Evolutionary conservation across 2,797 vertebrate species (phyloP), one percentile per base, ranked within the genome.

Genomic region (Diplodus sargus): DNA sequence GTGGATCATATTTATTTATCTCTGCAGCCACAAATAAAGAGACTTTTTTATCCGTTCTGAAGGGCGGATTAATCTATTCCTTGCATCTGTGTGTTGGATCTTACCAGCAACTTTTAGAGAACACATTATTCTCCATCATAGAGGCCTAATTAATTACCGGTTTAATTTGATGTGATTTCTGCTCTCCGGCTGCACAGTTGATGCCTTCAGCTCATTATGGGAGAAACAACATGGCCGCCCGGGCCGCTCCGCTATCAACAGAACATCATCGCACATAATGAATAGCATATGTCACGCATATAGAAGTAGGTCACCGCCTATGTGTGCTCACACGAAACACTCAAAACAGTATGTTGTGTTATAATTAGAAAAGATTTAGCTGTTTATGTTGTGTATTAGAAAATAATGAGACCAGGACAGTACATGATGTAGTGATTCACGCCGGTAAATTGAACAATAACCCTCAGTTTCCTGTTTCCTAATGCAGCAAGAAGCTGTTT

Each of bases 221-320:
- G 67, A 54, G 39, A 61, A 82, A 74, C 70, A 82, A 65, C 43
- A 78, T 65, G 78, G 77, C 72, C 16, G 53, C 82, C 76, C 8
- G 57, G 65, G 63, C 14, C 25, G 30, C 66, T 78, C 25, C 22
- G 6, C 65, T 75, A 62, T 79, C 61, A 81, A 62, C 54, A 60
- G 5, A 81, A 66, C 80, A 70, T 71, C 70, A 74, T 67, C 79
- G 59, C 51, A 59, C 34, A 43, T 81, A 79, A 89, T 84, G 82
- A 81, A 74, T 70, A 81, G 34, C 69, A 80, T 57, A 76, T 80
- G 81, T 68, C 76, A 57, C 62, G 52, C 52, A 48, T 56, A 18
- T 73, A 68, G 51, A 88, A 88, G 64, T 85, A 78, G 83, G 85
- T 82, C 89, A 80, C 16, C 8, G 80, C 18, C 47, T 45, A 45